A percentile compares a stretch with the other conserved stretches of the same genome.
Evolutionary conservation across 1,140 invertebrate species (phyloP).

Genomic region (Cyrtorhinus lividipennis): DNA sequence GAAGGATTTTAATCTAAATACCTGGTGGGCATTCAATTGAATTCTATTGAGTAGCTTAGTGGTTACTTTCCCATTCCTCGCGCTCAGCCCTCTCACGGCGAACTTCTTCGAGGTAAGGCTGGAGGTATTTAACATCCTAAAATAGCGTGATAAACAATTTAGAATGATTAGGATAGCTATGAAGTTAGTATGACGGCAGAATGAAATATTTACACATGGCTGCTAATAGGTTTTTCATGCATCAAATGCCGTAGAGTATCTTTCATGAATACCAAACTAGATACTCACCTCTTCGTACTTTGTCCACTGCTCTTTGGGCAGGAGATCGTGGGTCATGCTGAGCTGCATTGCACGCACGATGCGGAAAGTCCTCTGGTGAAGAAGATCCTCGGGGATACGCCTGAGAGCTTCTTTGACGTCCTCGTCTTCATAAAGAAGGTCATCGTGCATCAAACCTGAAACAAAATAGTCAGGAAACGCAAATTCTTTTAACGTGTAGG

Average conservation of each 20-base stretch:
- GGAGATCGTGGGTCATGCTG: constrained; percentile 48
- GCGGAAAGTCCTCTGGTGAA: constrained; percentile 68
- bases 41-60: too few species aligned
- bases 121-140: constrained; percentile 60
- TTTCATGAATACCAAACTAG: too few species aligned
- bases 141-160: too few species aligned
- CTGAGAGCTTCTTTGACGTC: constrained; percentile 66
- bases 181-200: too few species aligned
- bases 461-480: constrained; percentile 13
- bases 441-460: constrained; percentile 62
- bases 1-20: too few species aligned
- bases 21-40: too few species aligned
- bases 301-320: constrained; percentile 86
- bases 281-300: constrained; percentile 55
- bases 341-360: constrained; percentile 62
- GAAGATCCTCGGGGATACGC: constrained; percentile 49
- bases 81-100: constrained; percentile 53
- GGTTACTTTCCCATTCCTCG: constrained; percentile 57
- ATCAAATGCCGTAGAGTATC: too few species aligned
- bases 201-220: too few species aligned
- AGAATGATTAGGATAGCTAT: too few species aligned
- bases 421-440: constrained; percentile 49
- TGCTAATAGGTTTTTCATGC: too few species aligned
- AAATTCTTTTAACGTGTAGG: background rate
- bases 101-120: constrained; percentile 59